These are phyloP conservation scores for Cryptosula pallasiana DNA, from an alignment of 2,888 invertebrate species.

Conservation along the genomic window DNA sequence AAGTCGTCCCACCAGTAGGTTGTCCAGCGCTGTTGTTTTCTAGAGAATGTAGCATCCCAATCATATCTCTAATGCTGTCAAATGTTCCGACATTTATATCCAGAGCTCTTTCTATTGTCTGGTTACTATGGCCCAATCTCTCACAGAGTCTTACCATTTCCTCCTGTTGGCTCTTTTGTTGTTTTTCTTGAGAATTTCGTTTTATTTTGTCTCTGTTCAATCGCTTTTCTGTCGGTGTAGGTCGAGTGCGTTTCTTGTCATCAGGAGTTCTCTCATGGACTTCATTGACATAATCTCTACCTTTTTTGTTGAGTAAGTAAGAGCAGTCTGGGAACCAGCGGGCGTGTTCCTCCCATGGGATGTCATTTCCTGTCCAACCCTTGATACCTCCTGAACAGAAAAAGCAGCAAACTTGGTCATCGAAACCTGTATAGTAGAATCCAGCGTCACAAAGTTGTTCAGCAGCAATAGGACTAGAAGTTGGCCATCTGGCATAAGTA, in stretches of 20 bases:
- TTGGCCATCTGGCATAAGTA: slow-evolving; percentile 1
- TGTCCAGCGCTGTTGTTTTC: not conserved
- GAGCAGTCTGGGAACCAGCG: slow-evolving; percentile 82
- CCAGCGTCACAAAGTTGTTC: slow-evolving; percentile 79
- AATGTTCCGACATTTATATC: not conserved
- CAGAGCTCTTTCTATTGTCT: not conserved
- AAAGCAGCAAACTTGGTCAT: slow-evolving; percentile 85
- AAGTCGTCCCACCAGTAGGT: not conserved
- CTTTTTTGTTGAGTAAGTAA: slow-evolving; percentile 74
- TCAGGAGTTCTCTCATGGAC: slow-evolving; percentile 22
- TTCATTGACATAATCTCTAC: slow-evolving; percentile 57
- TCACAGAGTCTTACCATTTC: not conserved
- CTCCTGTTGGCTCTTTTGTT: no score
- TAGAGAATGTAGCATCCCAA: not conserved
- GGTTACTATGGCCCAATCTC: not conserved
- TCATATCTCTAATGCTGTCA: not conserved
- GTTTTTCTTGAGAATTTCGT: not conserved
- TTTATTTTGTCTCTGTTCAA: not conserved
- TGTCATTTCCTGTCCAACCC: slow-evolving; percentile 85
- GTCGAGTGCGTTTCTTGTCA: not conserved
- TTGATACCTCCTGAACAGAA: slow-evolving; percentile 88
- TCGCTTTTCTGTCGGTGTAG: not conserved
- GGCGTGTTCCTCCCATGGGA: slow-evolving; percentile 92
- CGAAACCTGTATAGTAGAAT: slow-evolving; percentile 79
- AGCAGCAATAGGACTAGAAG: slow-evolving; percentile 40